Conservation (phyloP, 2,797 vertebrate genomes). For the Sebastes itinus region DNA sequence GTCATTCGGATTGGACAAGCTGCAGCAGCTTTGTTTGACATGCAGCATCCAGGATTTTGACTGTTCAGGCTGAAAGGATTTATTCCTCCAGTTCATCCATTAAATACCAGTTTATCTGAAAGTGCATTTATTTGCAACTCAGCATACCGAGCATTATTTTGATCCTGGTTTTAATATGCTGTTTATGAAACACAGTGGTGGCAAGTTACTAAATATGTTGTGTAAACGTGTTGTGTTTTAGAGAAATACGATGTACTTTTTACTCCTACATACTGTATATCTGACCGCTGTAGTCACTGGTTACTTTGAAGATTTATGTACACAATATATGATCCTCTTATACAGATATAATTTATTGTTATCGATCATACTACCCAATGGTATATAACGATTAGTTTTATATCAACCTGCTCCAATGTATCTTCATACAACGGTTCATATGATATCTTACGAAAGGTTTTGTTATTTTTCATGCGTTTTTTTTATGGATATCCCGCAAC, state of each 20-base stretch:
- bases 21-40: slow-evolving; percentile 45
- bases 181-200: neutral
- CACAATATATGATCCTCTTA: neutral
- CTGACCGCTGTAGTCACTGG: neutral
- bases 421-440: no score
- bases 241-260: neutral
- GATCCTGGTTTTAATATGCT: neutral
- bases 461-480: no score
- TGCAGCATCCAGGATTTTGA: slow-evolving; percentile 28
- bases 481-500: neutral
- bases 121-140: neutral
- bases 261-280: neutral
- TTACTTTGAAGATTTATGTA: neutral
- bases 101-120: slow-evolving; percentile 9
- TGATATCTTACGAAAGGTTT: no score
- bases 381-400: neutral
- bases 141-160: neutral
- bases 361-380: neutral
- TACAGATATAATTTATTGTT: neutral
- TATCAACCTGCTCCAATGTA: neutral
- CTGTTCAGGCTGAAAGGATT: slow-evolving; percentile 36
- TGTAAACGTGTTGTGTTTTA: neutral
- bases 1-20: slow-evolving; percentile 44
- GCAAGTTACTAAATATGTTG: neutral
- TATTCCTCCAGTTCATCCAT: slow-evolving; percentile 21